Evolutionary conservation across 2,888 invertebrate genomes (phyloP).

Genomic region (Hypercompe scribonia): DNA sequence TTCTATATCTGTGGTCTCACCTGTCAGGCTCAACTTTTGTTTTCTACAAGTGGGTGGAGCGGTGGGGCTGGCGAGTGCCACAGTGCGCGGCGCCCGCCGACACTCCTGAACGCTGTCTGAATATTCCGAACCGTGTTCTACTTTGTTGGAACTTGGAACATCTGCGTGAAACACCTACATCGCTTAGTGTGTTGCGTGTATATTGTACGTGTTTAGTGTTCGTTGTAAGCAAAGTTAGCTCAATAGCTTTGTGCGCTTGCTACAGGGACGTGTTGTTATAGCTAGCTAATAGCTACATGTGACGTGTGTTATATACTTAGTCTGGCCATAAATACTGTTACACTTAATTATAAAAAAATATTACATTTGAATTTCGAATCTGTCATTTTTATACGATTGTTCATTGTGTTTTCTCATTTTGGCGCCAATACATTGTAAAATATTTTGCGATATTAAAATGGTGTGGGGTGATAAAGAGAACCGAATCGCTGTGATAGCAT

Average conservation of each 20-base stretch:
- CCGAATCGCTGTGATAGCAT: no score
- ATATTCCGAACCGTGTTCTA: slow-evolving; percentile 72
- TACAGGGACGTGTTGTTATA: slow-evolving; percentile 23
- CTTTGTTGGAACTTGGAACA: slow-evolving; percentile 72
- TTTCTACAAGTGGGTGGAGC: slow-evolving; percentile 88
- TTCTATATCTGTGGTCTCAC: slow-evolving; percentile 67
- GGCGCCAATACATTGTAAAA: no score
- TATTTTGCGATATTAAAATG: no score
- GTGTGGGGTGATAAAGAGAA: no score
- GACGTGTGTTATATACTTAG: slow-evolving; percentile 31
- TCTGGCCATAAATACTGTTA: no score
- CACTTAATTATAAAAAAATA: no score
- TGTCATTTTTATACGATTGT: no score
- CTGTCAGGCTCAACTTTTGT: slow-evolving; percentile 90
- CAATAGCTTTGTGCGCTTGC: slow-evolving; percentile 40
- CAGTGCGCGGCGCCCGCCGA: slow-evolving; percentile 80
- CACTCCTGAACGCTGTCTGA: slow-evolving; percentile 61
- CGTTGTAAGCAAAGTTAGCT: slow-evolving; percentile 45
- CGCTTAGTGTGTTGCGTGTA: slow-evolving; percentile 74
- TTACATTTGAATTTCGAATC: no score
- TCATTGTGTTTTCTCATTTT: no score
- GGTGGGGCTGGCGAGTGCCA: slow-evolving; percentile 88
- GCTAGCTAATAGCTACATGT: slow-evolving; percentile 38
- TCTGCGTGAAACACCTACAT: slow-evolving; percentile 81
- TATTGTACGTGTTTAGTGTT: slow-evolving; percentile 47